These are phyloP conservation scores for Acanthurus lineatus DNA, from an alignment of 2,797 vertebrate species.

Conservation along the genomic window DNA sequence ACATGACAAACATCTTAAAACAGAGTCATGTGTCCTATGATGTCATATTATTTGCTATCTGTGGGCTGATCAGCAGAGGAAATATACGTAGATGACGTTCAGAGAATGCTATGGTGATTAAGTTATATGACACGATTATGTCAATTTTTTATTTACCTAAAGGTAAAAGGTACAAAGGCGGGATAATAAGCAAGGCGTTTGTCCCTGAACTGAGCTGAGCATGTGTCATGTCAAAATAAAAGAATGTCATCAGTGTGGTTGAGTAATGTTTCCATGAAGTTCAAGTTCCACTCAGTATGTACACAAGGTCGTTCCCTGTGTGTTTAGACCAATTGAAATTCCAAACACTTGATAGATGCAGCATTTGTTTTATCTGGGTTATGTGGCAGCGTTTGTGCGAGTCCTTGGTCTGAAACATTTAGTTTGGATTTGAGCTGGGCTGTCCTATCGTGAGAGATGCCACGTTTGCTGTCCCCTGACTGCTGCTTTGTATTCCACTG, in stretches of 20 bases:
- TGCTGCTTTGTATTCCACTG: constrained; percentile 8
- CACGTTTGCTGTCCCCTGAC: neutral
- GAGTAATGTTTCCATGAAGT: constrained; percentile 43
- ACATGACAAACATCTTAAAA: neutral
- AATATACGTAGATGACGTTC: neutral
- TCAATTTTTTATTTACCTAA: neutral
- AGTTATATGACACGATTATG: too few species aligned
- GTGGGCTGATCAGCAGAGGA: neutral
- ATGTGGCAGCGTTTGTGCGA: neutral
- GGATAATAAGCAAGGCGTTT: neutral
- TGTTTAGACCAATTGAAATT: neutral
- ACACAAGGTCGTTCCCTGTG: constrained; percentile 53
- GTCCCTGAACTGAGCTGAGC: constrained; percentile 3
- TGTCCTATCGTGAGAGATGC: neutral
- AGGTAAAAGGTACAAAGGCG: neutral
- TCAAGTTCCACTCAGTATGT: constrained; percentile 45
- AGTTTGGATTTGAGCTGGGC: constrained; percentile 23
- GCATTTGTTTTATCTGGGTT: constrained; percentile 32
- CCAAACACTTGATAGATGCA: constrained; percentile 23
- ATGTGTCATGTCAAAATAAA: constrained; percentile 62
- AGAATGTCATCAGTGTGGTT: constrained; percentile 1
- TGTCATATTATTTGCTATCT: neutral
- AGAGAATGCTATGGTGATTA: neutral
- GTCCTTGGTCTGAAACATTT: constrained; percentile 11
- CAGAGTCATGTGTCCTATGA: neutral